A percentile compares a stretch with the other conserved stretches of the same genome.
These are phyloP conservation scores for Platycercus adscitus DNA, from an alignment of 2,113 vertebrate species.

Conservation along the genomic window DNA sequence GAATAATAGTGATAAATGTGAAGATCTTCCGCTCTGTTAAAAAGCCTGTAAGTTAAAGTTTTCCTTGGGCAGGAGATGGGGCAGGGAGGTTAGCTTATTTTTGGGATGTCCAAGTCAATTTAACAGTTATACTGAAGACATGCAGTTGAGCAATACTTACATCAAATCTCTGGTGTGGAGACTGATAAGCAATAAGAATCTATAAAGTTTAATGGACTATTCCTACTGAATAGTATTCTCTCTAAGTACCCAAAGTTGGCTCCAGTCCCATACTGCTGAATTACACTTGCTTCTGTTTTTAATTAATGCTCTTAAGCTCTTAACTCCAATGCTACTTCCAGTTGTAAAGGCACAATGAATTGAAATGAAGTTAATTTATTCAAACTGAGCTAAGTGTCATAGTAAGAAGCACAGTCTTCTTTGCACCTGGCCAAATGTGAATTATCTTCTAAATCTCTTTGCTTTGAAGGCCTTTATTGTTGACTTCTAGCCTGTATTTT, in stretches of 20 bases:
- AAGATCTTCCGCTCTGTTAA: not conserved
- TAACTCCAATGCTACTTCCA: not conserved
- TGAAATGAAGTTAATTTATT: not conserved
- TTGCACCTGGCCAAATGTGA: not conserved
- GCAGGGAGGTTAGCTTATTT: not conserved
- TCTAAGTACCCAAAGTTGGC: not conserved
- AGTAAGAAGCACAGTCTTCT: not conserved
- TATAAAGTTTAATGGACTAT: not conserved
- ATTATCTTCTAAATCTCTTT: not conserved
- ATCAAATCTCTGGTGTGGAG: not conserved
- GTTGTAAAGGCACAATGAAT: not conserved
- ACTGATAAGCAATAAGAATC: not conserved
- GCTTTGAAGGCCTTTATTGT: not conserved
- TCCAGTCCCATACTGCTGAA: not conserved
- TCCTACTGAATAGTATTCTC: not conserved
- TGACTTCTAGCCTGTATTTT: not conserved
- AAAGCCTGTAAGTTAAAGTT: not conserved
- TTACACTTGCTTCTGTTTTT: not conserved
- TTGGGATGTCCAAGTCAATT: not conserved
- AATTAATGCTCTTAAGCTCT: not conserved
- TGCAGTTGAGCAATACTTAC: not conserved
- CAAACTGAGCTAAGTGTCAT: not conserved
- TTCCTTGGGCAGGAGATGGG: rapidly evolving
- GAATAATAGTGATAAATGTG: not conserved
- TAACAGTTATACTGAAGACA: not conserved